Base-by-base conservation (phyloP, 2,888 invertebrate species). In the Melieria picta region DNA sequence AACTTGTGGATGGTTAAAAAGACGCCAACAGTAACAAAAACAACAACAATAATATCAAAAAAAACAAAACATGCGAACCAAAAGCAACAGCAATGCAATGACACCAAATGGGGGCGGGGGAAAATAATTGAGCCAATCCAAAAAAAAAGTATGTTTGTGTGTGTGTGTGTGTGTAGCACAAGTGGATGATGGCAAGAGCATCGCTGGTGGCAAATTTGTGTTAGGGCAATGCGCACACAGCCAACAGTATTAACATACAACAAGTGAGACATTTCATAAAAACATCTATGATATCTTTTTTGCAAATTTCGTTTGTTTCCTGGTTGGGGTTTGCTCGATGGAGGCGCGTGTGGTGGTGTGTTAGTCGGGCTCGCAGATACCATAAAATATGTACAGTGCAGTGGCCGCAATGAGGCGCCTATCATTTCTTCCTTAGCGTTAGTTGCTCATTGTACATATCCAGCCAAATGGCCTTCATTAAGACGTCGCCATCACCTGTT, bases 391-490 rank as follows among this genome's bases (percentile, higher is more conserved):
- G 11, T 52, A n/a, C 6, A 52, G 11, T 52, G 52, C 11, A 52
- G 52, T 52, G 52, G 13, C 13, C 52, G 13, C 11, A 52, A 52
- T 11, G 52, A 13, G n/a, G 13, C 13, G 5, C n/a, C 52, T n/a
- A 52, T n/a, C 52, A 52, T 52, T 6, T 52, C 73, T 77, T 77
- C 71, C 75, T 71, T 65, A 77, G 80, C 76, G 82, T 84, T 79
- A 84, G 82, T 84, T 83, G 84, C 77, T 86, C 87, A 73, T 84
- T 86, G 83, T 87, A 87, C 80, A 87, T 86, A 80, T 87, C 85
- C 82, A 87, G 84, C 87, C 87, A 87, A 82, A 87, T 85, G 83
- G 87, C 85, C 81, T 87, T 87, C 86, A 87, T 86, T 81, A 87
- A 84, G 80, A 83, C 84, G 80, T 87, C 87, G 82, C 87, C 85